Base-by-base conservation (phyloP, 2,888 invertebrate genomes). In the Leucania comma region DNA sequence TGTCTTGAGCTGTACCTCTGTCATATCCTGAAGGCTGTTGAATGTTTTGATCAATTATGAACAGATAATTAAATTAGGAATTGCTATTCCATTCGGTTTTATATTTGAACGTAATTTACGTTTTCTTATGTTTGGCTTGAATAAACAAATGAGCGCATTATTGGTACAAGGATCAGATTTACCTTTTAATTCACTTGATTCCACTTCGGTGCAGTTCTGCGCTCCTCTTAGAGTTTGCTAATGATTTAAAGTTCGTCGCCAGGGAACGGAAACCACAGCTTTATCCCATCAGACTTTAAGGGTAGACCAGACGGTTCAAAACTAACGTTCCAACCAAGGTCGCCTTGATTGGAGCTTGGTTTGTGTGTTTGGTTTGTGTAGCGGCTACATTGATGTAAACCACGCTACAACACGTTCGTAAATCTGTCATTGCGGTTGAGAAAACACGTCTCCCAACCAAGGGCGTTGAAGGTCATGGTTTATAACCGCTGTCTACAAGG, bases 171-270 rank as follows among this genome's bases (percentile, higher is more conserved):
- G 9, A 78, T 54, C 61, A 61, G n/a, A 56, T 73, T 42, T 71
- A 42, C 48, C 32, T 62, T 63, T 62, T 53, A 29, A 60, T 68
- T 68, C 17, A 46, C 24, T 61, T 57, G 59, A 63, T 58, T 53
- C 56, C 24, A 66, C 54, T 60, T 26, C 56, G 20, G 12, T 75
- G 58, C 58, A 76, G 61, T 68, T 50, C 57, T 65, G 32, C 8
- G 54, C 24, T 57, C 9, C 35, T 68, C 61, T 60, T 64, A 48
- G 46, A 82, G 65, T 78, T 81, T 73, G 53, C 72, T 80, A 80
- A 82, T 81, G 69, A 75, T 78, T 80, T 68, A 80, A 83, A 83
- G 58, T 83, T 81, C 32, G 24, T 57, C 59, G 64, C 46, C 60
- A 57, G 61, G 51, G n/a, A 70, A 67, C 60, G 29, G 42, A 59